A percentile compares a stretch with the other conserved stretches of the same genome.
Conservation (phyloP, 1,140 invertebrate species). For the Stegodyphus dumicola region DNA sequence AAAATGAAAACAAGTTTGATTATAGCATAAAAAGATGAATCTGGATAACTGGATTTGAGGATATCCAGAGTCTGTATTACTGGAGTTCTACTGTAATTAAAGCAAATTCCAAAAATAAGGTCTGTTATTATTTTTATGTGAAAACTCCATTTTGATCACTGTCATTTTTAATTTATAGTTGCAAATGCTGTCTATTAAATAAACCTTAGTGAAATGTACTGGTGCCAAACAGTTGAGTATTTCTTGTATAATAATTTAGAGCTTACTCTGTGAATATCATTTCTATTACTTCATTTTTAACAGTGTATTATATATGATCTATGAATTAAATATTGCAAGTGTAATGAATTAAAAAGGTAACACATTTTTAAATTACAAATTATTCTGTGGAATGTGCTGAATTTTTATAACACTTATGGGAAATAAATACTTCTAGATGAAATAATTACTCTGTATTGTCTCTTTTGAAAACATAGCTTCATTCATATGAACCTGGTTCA, state of each 20-base stretch:
- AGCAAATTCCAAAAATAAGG: no score
- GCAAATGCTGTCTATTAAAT: no score
- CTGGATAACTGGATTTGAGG: no score
- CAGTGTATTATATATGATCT: not conserved
- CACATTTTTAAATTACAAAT: constrained; percentile 32
- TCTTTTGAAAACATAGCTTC: not conserved
- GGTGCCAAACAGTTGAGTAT: constrained; percentile 30
- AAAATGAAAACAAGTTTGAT: no score
- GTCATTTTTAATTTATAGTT: no score
- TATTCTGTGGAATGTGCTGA: constrained; percentile 47
- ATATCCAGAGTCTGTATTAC: no score
- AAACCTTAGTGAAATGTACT: not conserved
- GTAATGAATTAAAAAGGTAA: not conserved
- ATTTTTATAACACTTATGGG: constrained; percentile 49
- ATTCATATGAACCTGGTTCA: not conserved
- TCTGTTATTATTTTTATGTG: no score
- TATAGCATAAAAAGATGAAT: no score
- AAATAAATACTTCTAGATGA: constrained; percentile 54
- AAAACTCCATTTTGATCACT: no score
- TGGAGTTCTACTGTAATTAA: no score
- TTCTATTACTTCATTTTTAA: not conserved
- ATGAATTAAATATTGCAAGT: not conserved
- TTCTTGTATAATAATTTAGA: constrained; percentile 28
- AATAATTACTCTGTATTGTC: not conserved
- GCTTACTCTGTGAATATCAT: constrained; percentile 21